Evolutionary conservation across 2,888 invertebrate genomes (phyloP), one percentile per base, ranked within the genome.

Genomic region (Plebejus melissa): DNA sequence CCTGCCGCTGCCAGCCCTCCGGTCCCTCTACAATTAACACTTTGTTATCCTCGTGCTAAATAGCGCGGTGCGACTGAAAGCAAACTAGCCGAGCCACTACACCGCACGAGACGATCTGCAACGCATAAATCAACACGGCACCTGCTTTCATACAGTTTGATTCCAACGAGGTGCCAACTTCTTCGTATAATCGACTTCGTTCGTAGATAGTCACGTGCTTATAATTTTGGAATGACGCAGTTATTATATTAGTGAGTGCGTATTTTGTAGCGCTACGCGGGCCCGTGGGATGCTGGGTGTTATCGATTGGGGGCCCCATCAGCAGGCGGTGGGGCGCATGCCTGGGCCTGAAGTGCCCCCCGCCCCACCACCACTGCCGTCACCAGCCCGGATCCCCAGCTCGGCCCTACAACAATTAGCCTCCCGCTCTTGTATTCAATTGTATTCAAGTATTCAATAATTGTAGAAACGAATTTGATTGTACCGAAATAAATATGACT

Each of bases 261-360:
- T 89, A 91, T 90, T 91, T 90, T 90, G 88, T 87, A 84, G 86
- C 85, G 84, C 83, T 84, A 87, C 75, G 87, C 85, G 82, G 70
- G 70, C 83, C 86, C 87, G 88, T 86, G 90, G 86, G 85, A 82
- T 84, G 83, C 81, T 84, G 90, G 75, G 75, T 22, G 90, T 86
- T 91, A 92, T 93, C 90, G 93, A 93, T 93, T 90, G 85, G 82
- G 82, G 84, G 83, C 85, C 88, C 90, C 90, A 90, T 87, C 90
- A 90, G 87, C 74, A 60, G 50, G 46, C 71, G 50, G 32, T 32
- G 72, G 50, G 75, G 88, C 89, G 89, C 89, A 88, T 87, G 87
- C 82, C 86, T 82, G 79, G 79, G 77, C 81, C 81, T 76, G 79
- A 72, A 69, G 75, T 70, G 79, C 79, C 78, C 75, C 74, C 74